Evolutionary conservation across 2,113 vertebrate species (phyloP), one percentile per base, ranked within the genome.

Genomic region (Tragulus kanchil): DNA sequence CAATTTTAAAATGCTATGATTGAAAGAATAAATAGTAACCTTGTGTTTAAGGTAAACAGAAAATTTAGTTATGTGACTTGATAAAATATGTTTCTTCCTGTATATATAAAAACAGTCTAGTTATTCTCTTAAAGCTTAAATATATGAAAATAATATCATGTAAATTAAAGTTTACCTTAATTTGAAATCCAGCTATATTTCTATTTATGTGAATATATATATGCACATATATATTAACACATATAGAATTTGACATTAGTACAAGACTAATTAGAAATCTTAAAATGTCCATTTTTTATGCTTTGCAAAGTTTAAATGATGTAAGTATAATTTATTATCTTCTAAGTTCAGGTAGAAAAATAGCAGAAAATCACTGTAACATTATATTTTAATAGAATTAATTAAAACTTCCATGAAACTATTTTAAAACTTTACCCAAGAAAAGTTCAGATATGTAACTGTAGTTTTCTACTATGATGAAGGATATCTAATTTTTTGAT

Each of bases 11-110:
- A 61, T 93, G 89, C 3, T 84, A 58, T 13, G 82, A 23, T 26
- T 92, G 23, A 82, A 89, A 94, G 8, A 54, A 42, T 6, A 73
- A 79, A 81, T 45, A 28, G 1, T 81, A 85, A 62, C 6, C 31
- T 45, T 45, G 65, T 16, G 82, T 78, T 85, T 71, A 89, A 82
- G 6, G 3, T n/a, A 93, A 96, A 59, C 82, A 64, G 31, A 90
- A 73, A 69, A 73, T 28, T 26, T 36, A 59, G 2, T 65, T 75
- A 81, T 6, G 26, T 71, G 69, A 19, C 4, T 64, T 10, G 17
- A 8, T 45, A 13, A 42, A 75, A 50, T 45, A 21, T 13, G 2
- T 92, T 90, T 58, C 19, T 79, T 64, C 75, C 52, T 36, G 3
- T 12, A 3, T 36, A 8, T 56, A n/a, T 16, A 54, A 87, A 56